Base-by-base conservation (phyloP, 2,888 invertebrate species). In the Phengaris alcon region DNA sequence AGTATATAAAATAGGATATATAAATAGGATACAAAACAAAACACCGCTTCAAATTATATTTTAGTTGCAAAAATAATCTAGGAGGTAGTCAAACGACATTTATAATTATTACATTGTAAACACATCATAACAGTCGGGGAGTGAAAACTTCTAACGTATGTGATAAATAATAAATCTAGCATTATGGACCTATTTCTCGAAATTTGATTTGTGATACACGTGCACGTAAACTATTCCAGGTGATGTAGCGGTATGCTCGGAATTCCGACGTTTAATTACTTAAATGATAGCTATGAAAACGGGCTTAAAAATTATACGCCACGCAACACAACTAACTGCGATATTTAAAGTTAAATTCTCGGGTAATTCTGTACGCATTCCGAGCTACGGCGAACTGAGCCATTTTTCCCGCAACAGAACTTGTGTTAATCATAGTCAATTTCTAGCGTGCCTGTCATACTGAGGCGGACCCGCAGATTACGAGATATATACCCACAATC, bases 401-500 rank as follows among this genome's bases (percentile, higher is more conserved):
- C 77, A 78, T 79, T 78, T 77, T 76, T 79, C 79, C 77, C 76
- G 74, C 75, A 77, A 77, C 76, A 74, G 76, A 78, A 76, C 74
- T 74, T 75, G 78, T 76, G 77, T 76, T 79, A 79, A 79, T 79
- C 78, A 77, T 75, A 77, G 76, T 78, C 74, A 76, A 78, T 79
- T 76, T 75, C 79, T 75, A 75, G 77, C 77, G 76, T 77, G 77
- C 76, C 74, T 76, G 76, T 77, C 79, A 76, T 79, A 77, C 76
- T 75, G 59, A 74, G 75, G 77, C 75, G 75, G 76, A 76, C 77
- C 75, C 69, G 46, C 51, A 76, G 75, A 79, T 79, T 75, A 75
- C 68, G 59, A 75, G 79, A 79, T 79, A 78, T 79, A 79, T 77
- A 74, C 68, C 46, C 13, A 75, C 77, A 76, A 79, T 77, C 74